These are phyloP conservation scores for Mus musculus DNA, from an alignment of 2,113 vertebrate genomes.

Conservation along the genomic window GRCm39 chr13:35569501-35570000, in stretches of 20 bases:
- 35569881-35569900: neutral
- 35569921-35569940: neutral
- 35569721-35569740: neutral
- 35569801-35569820: neutral
- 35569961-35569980: neutral
- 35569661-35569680: neutral
- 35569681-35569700: neutral
- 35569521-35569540: neutral
- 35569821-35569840: neutral
- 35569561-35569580: neutral
- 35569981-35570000: neutral
- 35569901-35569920: neutral
- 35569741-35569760: neutral
- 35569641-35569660: neutral
- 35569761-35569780: neutral
- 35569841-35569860: neutral
- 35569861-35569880: neutral
- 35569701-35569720: neutral
- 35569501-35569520: neutral
- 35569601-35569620: neutral
- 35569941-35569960: neutral
- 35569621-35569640: neutral
- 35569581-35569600: neutral
- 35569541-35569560: neutral
- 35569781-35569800: neutral